Base-by-base conservation (phyloP, 2,113 vertebrate species). In the Campylomormyrus numenius region DNA sequence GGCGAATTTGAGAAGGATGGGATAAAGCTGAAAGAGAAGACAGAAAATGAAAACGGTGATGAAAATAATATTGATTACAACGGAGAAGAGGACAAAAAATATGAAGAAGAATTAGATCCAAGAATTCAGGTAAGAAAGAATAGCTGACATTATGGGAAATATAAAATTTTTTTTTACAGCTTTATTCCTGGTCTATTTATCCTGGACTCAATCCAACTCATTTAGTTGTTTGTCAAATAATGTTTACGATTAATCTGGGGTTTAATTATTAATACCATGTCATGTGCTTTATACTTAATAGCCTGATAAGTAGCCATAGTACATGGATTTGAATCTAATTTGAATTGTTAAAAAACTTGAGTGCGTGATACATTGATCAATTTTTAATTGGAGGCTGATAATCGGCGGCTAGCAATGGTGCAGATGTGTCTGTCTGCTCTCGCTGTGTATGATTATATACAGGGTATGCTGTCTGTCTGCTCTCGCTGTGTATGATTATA, bases 81-180 rank as follows among this genome's bases (percentile, higher is more conserved):
- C 7, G 92, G 92, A 10, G 94, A 95, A 7, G 92, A 93, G 2
- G 93, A 92, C 48, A 94, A 93, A 13, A 94, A 94, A 87, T 93
- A 94, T 52, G 95, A 96, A 87, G 95, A 96, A 89, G 96, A 96
- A 49, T 87, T 96, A 74, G 96, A 96, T 77, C 96, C 96, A 5
- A 93, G 95, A 90, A 96, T 96, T 19, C 96, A 96, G 95, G 96
- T 93, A 93, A 13, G 85, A 9, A 85, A n/a, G 27, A 6, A 24
- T 21, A 35, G 31, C 48, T 80, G 74, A 39, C 70, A 77, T 77
- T 77, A 39, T 35, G 70, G 27, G 2, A 39, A 35, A 39, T 35
- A 77, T 39, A 17, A 17, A 27, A 0, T 2, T 2, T 39, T 2
- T 77, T 11, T 15, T 77, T 77, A 77, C 15, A 80, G 74, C 31